Base-by-base conservation (phyloP, 2,888 invertebrate genomes). In the Coenonympha arcania region DNA sequence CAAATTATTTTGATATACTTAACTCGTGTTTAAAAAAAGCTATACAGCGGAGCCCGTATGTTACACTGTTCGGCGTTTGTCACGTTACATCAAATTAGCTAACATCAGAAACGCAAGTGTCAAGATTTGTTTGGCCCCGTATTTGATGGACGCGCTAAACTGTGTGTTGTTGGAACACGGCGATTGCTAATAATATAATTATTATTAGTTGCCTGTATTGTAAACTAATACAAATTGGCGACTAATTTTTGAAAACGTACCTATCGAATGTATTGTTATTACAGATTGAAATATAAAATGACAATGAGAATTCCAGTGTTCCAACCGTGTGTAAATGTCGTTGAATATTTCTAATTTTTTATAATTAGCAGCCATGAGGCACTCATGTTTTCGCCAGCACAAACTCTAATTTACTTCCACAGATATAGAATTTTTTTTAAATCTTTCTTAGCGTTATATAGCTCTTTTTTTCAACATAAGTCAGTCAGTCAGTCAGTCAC, bases 121-220 rank as follows among this genome's bases (percentile, higher is more conserved):
- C 84, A 84, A 82, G 69, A 75, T 59, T 62, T 52, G 65, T 76
- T 67, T 60, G 55, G 53, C 63, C 55, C 39, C 55, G 64, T 73
- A 67, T 60, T 68, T 68, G 72, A 79, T 69, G 68, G 65, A 69
- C 70, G 70, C 65, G 61, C 58, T 64, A 64, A 50, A 41, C 48
- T 41, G 39, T 24, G 66, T 62, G 69, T 74, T 74, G 67, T 75
- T 69, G 65, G 62, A 57, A 59, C 57, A 68, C 64, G 60, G 63
- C 72, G 64, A 79, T 79, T 74, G 79, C 77, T 83, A 79, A 80
- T 80, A 81, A 79, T 76, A 75, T 64, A 59, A 71, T 70, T 79
- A 76, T 77, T 81, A 76, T 77, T 55, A 54, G 56, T 48, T 50
- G 47, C 61, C 55, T 62, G 53, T 53, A 55, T 60, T 56, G 52